These are phyloP conservation scores for Sigmodon hispidus DNA, from an alignment of 2,113 vertebrate species.

Conservation along the genomic window DNA sequence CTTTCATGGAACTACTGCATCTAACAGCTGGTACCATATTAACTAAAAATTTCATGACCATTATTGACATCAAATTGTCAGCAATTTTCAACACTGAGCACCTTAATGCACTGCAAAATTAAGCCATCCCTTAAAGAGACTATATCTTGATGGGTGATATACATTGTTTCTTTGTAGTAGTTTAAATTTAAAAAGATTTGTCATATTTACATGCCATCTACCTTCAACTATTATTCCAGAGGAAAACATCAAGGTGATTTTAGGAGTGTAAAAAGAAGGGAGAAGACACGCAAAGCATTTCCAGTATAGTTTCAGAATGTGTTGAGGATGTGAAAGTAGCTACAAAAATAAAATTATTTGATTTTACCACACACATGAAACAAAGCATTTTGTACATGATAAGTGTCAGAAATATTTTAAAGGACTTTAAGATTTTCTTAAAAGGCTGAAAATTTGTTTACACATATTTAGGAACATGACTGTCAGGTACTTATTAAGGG, in stretches of 20 bases:
- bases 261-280: not conserved
- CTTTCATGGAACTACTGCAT: not conserved
- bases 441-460: constrained; percentile 46
- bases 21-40: not conserved
- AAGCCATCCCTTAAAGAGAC: not conserved
- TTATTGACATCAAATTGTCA: not conserved
- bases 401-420: not conserved
- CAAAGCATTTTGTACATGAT: not conserved
- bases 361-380: not conserved
- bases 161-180: not conserved
- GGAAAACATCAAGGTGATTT: not conserved
- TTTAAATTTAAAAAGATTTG: not conserved
- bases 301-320: not conserved
- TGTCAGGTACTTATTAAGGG: constrained; percentile 11
- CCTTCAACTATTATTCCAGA: not conserved
- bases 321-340: not conserved
- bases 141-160: not conserved
- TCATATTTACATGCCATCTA: not conserved
- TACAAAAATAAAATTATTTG: rapidly evolving
- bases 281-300: rapidly evolving
- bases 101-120: not conserved
- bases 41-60: not conserved
- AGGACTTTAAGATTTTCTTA: not conserved
- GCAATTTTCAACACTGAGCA: not conserved
- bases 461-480: constrained; percentile 51